These are phyloP conservation scores for Dromas ardeola DNA, from an alignment of 2,113 vertebrate genomes.

Conservation along the genomic window DNA sequence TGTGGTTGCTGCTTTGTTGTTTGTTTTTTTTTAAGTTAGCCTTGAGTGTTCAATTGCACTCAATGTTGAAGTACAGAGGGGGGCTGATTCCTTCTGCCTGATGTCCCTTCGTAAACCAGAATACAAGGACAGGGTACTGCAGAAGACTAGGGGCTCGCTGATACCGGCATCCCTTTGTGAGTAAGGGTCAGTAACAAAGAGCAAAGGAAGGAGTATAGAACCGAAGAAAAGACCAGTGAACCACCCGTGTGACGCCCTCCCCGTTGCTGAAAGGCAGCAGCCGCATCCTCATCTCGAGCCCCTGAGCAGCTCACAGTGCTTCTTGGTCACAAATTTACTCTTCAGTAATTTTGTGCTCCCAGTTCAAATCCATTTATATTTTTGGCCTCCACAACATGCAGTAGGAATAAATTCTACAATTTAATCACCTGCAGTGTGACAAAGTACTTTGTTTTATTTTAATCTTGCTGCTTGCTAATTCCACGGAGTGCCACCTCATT, in stretches of 20 bases:
- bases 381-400: neutral
- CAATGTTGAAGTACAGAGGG: neutral
- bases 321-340: neutral
- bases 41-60: neutral
- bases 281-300: neutral
- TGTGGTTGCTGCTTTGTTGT: neutral
- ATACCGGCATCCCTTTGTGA: fast-evolving
- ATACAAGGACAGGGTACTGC: neutral
- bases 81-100: neutral
- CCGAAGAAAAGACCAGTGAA: neutral
- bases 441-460: neutral
- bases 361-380: neutral
- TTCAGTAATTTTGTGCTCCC: neutral
- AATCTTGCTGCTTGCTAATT: conserved; percentile 17
- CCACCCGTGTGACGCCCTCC: neutral
- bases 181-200: fast-evolving
- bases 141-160: neutral
- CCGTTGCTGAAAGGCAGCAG: neutral
- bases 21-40: neutral
- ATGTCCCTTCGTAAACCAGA: neutral
- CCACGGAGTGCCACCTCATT: neutral
- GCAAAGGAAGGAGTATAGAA: neutral
- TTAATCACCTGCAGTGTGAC: neutral
- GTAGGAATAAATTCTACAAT: neutral
- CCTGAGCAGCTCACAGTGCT: fast-evolving